Evolutionary conservation across 1,140 invertebrate species (phyloP), one percentile per base, ranked within the genome.

Genomic region (Aphelinus certus): DNA sequence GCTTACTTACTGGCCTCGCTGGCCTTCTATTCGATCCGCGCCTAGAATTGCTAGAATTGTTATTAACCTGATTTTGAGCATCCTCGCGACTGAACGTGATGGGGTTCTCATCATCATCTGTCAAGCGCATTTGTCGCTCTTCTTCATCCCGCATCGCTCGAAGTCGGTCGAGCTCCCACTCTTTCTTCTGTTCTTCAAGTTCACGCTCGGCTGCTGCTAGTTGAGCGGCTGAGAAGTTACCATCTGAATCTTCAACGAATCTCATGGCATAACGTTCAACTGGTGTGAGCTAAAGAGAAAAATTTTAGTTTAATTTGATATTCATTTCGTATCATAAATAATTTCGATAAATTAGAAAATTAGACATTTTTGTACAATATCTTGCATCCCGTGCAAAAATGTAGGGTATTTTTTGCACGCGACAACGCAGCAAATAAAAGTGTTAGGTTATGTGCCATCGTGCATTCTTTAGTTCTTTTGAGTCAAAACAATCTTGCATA

Each of bases 181-280:
- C 96, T 78, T 94, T 93, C 87, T 98, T 97, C 86, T 96, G 92
- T 76, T 94, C 91, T 81, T 97, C 95, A 74, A 97, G 93, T 86
- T 98, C 95, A 26, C 95, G 94, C 84, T 97, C 95, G 7, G 96
- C 96, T 7, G 94, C 93, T 45, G 95, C 93, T 9, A 96, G 82
- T 78, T 96, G 94, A 79, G 97, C 96, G 2, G 93, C 93, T 47
- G 93, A 93, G 86, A 94, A 94, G 3, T 93, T 94, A 26, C 95
- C 95, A 84, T 97, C 95, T 9, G 93, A 93, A 68, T 91, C 91
- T 87, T 99, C 98, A 73, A 98, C 92, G 80, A 97, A 94, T 43
- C 92, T 91, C 91, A 99, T 95, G 42, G 97, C 98, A 88, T 98
- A 99, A 66, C 93, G 91, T 87, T 99, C 97, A 68, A 99, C 93